Evolutionary conservation across 2,888 invertebrate species (phyloP).

Genomic region (Periphyllus acericola): DNA sequence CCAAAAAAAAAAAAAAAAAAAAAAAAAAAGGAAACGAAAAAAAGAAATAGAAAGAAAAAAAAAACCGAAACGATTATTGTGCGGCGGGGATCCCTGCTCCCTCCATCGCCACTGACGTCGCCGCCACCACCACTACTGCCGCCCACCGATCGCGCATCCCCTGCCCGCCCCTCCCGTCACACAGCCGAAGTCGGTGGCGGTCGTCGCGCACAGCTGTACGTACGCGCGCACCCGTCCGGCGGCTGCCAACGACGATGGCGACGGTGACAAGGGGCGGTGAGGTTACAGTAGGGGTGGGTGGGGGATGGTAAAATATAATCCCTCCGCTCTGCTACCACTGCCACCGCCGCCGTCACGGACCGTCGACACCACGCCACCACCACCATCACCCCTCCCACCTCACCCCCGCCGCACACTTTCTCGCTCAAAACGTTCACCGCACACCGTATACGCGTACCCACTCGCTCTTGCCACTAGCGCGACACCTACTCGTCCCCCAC

Average conservation of each 20-base stretch:
- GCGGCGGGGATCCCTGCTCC: constrained; percentile 42
- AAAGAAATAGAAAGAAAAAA: constrained; percentile 20
- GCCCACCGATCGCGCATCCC: not conserved
- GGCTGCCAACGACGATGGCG: constrained; percentile 26
- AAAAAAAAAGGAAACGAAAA: not conserved
- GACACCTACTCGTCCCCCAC: constrained; percentile 8
- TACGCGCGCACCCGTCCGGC: constrained; percentile 31
- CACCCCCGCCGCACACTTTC: not conserved
- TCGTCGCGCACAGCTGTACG: constrained; percentile 32
- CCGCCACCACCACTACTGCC: not conserved
- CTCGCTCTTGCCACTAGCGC: not conserved
- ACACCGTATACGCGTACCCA: not conserved
- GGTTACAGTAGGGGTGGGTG: constrained; percentile 14
- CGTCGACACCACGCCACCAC: not conserved
- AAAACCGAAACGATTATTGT: constrained; percentile 50
- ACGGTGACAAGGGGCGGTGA: constrained; percentile 16
- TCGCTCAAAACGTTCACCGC: constrained; percentile 1
- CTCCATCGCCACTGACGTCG: not conserved
- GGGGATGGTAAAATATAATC: constrained; percentile 12
- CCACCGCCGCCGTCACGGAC: constrained; percentile 2
- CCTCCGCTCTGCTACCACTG: constrained; percentile 10
- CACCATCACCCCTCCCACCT: too few relatives aligned
- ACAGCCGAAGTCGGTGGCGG: constrained; percentile 5
- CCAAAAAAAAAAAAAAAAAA: constrained; percentile 42
- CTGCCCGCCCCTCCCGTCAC: not conserved